Percentiles rank a stretch among this genome's conserved stretches.
Evolutionary conservation across 2,888 invertebrate genomes (phyloP).

Genomic region (Aspidiotus destructor): DNA sequence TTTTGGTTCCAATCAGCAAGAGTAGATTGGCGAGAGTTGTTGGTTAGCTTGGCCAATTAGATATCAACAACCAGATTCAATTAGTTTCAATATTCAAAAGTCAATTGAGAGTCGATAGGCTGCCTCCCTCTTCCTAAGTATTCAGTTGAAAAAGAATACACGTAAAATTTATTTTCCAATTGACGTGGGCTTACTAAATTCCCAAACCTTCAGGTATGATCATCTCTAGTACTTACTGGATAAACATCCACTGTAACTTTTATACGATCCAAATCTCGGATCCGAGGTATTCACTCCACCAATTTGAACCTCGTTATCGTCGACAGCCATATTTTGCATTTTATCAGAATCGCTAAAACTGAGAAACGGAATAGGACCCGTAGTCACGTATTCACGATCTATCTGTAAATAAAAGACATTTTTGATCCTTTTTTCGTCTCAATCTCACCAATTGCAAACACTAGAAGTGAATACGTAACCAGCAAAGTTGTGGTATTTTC

Average conservation of each 20-base stretch:
- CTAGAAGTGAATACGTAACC: constrained; percentile 39
- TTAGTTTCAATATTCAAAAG: no score
- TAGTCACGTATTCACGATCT: constrained; percentile 63
- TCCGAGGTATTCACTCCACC: constrained; percentile 79
- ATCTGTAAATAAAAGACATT: constrained; percentile 45
- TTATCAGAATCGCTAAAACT: constrained; percentile 53
- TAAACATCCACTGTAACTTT: constrained; percentile 79
- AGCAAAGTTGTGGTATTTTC: constrained; percentile 57
- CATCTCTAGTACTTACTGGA: constrained; percentile 58
- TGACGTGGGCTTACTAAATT: neutral
- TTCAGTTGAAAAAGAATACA: neutral
- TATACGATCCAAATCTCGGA: constrained; percentile 68
- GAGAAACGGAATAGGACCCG: constrained; percentile 58
- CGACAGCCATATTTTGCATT: constrained; percentile 40
- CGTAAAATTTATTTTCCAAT: neutral
- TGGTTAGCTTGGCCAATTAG: no score
- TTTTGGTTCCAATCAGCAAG: no score
- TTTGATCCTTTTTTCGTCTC: neutral
- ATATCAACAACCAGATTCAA: no score
- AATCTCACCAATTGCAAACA: neutral
- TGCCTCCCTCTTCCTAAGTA: no score
- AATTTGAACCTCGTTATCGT: constrained; percentile 73
- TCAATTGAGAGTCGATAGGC: no score
- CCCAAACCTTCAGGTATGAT: neutral
- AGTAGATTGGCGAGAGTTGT: no score